Evolutionary conservation across 2,113 vertebrate genomes (phyloP).

Genomic region (Panthera uncia): DNA sequence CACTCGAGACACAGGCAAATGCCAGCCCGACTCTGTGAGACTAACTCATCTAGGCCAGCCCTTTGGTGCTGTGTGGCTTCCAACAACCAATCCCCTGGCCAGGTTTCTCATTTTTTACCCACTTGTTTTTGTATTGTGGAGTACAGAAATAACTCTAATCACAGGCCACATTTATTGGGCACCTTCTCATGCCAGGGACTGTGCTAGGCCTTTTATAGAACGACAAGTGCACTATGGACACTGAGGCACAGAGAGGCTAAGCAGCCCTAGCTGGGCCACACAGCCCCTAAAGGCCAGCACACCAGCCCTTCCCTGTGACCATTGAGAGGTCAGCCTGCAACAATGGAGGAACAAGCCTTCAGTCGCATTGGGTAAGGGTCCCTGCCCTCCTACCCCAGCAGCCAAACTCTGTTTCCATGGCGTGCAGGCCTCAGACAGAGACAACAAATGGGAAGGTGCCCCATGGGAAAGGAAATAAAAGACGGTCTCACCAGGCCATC

Average conservation of each 20-base stretch:
- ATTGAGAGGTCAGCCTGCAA: accelerated
- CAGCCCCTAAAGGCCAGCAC: neutral
- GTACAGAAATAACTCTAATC: neutral
- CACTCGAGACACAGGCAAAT: too few relatives aligned
- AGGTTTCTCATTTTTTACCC: neutral
- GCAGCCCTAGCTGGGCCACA: neutral
- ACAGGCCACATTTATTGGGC: neutral
- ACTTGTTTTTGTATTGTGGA: neutral
- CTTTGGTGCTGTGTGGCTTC: neutral
- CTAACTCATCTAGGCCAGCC: neutral
- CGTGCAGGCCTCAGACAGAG: neutral
- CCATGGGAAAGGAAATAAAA: accelerated
- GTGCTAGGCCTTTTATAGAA: neutral
- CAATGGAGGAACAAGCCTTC: accelerated
- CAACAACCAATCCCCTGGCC: neutral
- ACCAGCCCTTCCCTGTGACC: too few relatives aligned
- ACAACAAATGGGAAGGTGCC: accelerated
- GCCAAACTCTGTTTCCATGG: neutral
- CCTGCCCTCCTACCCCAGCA: too few relatives aligned
- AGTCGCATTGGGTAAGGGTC: too few relatives aligned
- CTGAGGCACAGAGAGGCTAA: neutral
- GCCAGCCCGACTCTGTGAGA: neutral
- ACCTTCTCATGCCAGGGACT: neutral
- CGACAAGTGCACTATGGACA: neutral
- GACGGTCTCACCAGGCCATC: neutral